These are phyloP conservation scores for Coecobrya sp. DNA, from an alignment of 2,888 invertebrate species.

Conservation along the genomic window DNA sequence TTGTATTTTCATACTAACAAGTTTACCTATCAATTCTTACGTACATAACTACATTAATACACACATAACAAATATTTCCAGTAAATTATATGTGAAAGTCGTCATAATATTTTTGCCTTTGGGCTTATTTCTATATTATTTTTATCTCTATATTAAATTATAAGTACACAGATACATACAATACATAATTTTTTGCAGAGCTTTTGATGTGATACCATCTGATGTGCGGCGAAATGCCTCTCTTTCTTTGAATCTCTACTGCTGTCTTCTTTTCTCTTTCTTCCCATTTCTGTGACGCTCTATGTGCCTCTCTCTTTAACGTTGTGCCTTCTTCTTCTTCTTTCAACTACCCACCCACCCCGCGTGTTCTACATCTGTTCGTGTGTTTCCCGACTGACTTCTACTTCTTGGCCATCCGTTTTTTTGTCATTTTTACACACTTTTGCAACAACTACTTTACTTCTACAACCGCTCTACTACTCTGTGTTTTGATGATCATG, in stretches of 20 bases:
- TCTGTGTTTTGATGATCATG: not conserved
- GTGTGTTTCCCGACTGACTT: conserved; percentile 14
- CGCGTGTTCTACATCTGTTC: conserved; percentile 31
- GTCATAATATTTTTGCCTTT: not conserved
- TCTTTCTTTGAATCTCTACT: conserved; percentile 50
- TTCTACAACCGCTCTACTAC: not conserved
- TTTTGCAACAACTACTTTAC: conserved; percentile 2
- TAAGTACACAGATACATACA: not conserved
- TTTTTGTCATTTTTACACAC: conserved; percentile 29
- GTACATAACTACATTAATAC: not conserved
- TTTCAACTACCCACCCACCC: conserved; percentile 2
- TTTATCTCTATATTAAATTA: not conserved
- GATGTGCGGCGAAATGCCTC: conserved; percentile 55
- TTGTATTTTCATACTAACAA: too few species aligned
- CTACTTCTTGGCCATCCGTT: conserved; percentile 48
- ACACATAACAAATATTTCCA: not conserved
- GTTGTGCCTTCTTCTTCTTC: not conserved
- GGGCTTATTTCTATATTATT: too few species aligned
- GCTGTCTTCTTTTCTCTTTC: conserved; percentile 50
- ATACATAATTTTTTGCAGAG: conserved; percentile 20
- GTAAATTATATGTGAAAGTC: not conserved
- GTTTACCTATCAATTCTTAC: not conserved
- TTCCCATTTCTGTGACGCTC: not conserved
- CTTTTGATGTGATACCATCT: conserved; percentile 63
- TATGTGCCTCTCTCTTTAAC: not conserved